Percentiles rank a stretch among this genome's conserved stretches.
phyloP scores from a whole-genome alignment of 2,888 invertebrate species.

The Neria commutata region DNA sequence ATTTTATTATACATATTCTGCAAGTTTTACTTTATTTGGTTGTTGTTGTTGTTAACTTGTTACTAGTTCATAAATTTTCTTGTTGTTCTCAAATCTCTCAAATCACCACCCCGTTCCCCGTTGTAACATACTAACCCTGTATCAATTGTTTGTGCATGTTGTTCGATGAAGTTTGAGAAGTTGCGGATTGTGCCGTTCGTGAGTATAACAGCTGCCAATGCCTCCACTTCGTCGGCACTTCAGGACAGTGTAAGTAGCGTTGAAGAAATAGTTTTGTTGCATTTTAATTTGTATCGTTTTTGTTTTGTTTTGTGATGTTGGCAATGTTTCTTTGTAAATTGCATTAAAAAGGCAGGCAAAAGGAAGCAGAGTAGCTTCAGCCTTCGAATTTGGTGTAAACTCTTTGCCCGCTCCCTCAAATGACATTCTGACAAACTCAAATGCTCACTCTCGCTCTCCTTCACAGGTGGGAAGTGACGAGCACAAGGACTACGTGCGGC shows the following conservation, averaged over 20 bases:
- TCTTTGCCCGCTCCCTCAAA: no score
- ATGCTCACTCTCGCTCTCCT: no score
- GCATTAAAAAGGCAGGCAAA: not conserved
- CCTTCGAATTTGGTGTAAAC: no score
- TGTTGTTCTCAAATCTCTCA: constrained; percentile 11
- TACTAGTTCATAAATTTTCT: constrained; percentile 12
- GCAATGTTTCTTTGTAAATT: not conserved
- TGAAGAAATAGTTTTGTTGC: no score
- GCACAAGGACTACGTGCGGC: constrained; percentile 59
- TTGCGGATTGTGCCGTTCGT: constrained; percentile 52
- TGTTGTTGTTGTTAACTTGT: constrained; percentile 20
- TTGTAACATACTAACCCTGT: no score
- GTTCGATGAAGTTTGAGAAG: constrained; percentile 35
- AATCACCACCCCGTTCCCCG: no score
- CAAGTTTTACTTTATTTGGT: not conserved
- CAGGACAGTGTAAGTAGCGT: constrained; percentile 51
- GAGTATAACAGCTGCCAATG: constrained; percentile 45
- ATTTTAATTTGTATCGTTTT: no score
- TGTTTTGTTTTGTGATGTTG: not conserved
- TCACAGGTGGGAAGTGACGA: constrained; percentile 56
- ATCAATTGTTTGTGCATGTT: constrained; percentile 19
- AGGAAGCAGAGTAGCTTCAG: no score
- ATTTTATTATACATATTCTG: no score
- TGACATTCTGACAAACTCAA: no score
- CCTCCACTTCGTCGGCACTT: no score